Evolutionary conservation across 1,140 invertebrate genomes (phyloP), one percentile per base, ranked within the genome.

Genomic region (Xylocopa sonorina): DNA sequence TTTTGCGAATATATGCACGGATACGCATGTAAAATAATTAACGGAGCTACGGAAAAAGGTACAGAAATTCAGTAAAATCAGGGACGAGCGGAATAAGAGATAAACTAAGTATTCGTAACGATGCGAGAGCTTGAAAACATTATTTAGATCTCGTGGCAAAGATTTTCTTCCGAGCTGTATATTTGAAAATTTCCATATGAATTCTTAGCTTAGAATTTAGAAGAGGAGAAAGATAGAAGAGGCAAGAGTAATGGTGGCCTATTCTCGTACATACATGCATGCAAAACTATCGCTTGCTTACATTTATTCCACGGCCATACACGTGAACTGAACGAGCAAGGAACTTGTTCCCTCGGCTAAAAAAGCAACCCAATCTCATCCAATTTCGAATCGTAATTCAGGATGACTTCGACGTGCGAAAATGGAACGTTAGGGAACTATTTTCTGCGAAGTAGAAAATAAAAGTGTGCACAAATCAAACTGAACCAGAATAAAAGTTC

Each of bases 151-250:
- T n/a, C n/a, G n/a, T n/a, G n/a, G n/a, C n/a, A n/a, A n/a, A n/a
- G n/a, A n/a, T n/a, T n/a, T n/a, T n/a, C n/a, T n/a, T n/a, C n/a
- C n/a, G n/a, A n/a, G n/a, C n/a, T n/a, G n/a, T n/a, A 78, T 71
- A 50, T 66, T 57, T 72, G 66, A 51, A 66, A 67, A 82, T 82
- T 78, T 82, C 64, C 62, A 72, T 72, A 58, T 62, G 74, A 82
- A 71, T 64, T 72, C 72, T 51, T 69, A 43, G 34, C 38, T 48
- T 51, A 48, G 27, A 81, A 83, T 83, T 83, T 66, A 82, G 34
- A 38, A 66, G 41, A 50, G 55, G 41, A 34, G 7, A 38, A 76
- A 76, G 34, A 53, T 38, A n/a, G n/a, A 67, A 48, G 24, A 53
- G 67, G 14, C 51, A 67, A 67, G 63, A 55, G 51, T 76, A 29